phyloP scores from a whole-genome alignment of 2,888 invertebrate genomes.

The Anaspis maculata region DNA sequence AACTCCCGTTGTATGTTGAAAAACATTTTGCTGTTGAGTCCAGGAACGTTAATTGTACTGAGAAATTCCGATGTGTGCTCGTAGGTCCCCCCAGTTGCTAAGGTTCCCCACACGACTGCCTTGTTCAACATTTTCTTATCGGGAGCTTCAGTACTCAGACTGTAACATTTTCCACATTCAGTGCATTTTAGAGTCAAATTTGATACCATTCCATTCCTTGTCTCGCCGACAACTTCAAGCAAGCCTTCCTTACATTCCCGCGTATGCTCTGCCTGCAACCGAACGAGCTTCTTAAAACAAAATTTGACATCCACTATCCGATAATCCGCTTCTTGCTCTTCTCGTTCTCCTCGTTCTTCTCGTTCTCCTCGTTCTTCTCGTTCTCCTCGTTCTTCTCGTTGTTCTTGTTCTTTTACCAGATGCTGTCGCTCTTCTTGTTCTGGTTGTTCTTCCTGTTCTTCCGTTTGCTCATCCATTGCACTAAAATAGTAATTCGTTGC shows the following conservation, averaged over 20 bases:
- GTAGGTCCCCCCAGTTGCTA: conserved; percentile 1
- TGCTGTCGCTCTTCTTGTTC: too few species aligned
- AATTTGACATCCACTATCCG: neutral
- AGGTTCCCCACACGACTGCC: conserved; percentile 2
- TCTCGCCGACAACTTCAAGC: neutral
- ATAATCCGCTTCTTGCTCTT: neutral
- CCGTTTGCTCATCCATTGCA: too few species aligned
- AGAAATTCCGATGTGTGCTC: conserved; percentile 2
- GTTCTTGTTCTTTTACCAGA: too few species aligned
- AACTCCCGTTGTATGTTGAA: neutral
- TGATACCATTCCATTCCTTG: neutral
- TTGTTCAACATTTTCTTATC: neutral
- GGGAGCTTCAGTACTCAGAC: neutral
- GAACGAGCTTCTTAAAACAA: neutral
- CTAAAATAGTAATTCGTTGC: too few species aligned
- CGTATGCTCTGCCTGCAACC: neutral
- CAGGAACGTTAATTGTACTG: neutral
- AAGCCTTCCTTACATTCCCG: neutral
- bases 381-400: too few species aligned
- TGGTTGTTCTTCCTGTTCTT: too few species aligned
- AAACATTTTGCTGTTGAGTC: neutral
- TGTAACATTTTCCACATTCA: neutral
- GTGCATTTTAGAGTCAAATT: neutral
- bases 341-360: neutral
- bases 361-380: too few species aligned